Evolutionary conservation across 2,797 vertebrate species (phyloP).

Genomic region (Petrocephalus sullivani): DNA sequence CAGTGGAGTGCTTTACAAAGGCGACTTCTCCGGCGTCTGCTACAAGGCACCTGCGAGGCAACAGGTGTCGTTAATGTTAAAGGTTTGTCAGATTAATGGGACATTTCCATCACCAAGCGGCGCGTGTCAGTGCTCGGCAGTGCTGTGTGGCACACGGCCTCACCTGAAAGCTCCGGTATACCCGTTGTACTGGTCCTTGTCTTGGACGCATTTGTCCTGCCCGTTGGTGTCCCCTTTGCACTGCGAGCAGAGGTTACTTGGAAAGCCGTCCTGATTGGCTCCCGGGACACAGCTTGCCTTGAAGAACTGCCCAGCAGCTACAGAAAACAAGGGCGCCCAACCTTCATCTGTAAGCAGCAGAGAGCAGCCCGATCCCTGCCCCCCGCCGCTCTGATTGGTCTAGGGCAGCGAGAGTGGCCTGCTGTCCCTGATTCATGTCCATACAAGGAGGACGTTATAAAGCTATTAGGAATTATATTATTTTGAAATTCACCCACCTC

Average conservation of each 20-base stretch:
- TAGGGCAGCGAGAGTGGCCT: too few relatives aligned
- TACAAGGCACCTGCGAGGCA: slow-evolving; percentile 71
- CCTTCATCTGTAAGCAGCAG: neutral
- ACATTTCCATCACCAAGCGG: neutral
- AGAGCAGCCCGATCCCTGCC: neutral
- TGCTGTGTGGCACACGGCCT: neutral
- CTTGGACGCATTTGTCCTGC: slow-evolving; percentile 72
- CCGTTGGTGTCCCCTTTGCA: slow-evolving; percentile 75
- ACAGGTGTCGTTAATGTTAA: neutral
- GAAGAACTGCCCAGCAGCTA: slow-evolving; percentile 82
- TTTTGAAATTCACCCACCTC: neutral
- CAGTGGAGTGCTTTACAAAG: slow-evolving; percentile 87
- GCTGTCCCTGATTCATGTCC: too few relatives aligned
- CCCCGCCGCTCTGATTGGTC: neutral
- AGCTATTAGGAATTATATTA: neutral
- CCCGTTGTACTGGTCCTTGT: slow-evolving; percentile 76
- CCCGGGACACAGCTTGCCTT: slow-evolving; percentile 81
- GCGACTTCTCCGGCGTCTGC: slow-evolving; percentile 78
- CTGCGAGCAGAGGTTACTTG: slow-evolving; percentile 69
- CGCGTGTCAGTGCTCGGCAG: neutral
- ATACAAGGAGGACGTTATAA: too few relatives aligned
- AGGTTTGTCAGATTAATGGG: neutral
- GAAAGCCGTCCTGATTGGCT: slow-evolving; percentile 65
- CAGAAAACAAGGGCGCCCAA: neutral
- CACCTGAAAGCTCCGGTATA: slow-evolving; percentile 90